phyloP scores from a whole-genome alignment of 2,113 vertebrate species.

The Stigmatopora nigra region DNA sequence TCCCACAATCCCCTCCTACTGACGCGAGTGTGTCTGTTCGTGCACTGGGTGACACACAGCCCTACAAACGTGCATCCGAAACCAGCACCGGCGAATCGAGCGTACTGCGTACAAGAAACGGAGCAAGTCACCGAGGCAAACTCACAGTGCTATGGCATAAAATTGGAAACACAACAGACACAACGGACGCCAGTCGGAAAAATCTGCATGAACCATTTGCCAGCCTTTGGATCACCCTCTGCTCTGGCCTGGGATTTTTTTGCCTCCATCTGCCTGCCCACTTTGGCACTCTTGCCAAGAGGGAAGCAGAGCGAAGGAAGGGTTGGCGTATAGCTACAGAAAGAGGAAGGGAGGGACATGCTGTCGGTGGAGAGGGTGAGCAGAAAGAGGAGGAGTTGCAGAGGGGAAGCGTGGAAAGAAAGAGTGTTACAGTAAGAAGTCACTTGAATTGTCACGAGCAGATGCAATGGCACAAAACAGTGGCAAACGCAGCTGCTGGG shows the following conservation, averaged over 20 bases:
- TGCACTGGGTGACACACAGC: constrained; percentile 60
- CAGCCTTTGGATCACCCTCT: constrained; percentile 62
- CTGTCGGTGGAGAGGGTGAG: constrained; percentile 43
- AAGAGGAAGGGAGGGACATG: constrained; percentile 65
- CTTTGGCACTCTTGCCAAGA: constrained; percentile 67
- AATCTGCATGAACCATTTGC: constrained; percentile 46
- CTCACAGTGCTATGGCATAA: background rate
- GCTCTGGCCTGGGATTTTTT: constrained; percentile 64
- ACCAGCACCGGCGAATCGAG: constrained; percentile 31
- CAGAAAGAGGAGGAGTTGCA: constrained; percentile 52
- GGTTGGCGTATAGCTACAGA: constrained; percentile 45
- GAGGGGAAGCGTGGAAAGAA: constrained; percentile 9
- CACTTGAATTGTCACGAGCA: constrained; percentile 25
- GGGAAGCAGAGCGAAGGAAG: constrained; percentile 52
- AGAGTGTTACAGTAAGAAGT: constrained; percentile 43
- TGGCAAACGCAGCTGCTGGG: constrained; percentile 23
- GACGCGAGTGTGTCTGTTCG: constrained; percentile 61
- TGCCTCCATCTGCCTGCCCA: constrained; percentile 62
- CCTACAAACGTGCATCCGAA: constrained; percentile 34
- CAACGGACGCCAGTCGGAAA: constrained; percentile 34
- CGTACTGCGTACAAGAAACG: constrained; percentile 29
- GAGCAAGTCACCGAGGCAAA: constrained; percentile 20
- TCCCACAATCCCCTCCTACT: constrained; percentile 69
- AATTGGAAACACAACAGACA: constrained; percentile 14
- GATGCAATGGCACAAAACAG: constrained; percentile 27